A percentile compares a stretch with the other conserved stretches of the same genome.
Conservation (phyloP, 2,797 vertebrate genomes). For the Lacerta agilis region DNA sequence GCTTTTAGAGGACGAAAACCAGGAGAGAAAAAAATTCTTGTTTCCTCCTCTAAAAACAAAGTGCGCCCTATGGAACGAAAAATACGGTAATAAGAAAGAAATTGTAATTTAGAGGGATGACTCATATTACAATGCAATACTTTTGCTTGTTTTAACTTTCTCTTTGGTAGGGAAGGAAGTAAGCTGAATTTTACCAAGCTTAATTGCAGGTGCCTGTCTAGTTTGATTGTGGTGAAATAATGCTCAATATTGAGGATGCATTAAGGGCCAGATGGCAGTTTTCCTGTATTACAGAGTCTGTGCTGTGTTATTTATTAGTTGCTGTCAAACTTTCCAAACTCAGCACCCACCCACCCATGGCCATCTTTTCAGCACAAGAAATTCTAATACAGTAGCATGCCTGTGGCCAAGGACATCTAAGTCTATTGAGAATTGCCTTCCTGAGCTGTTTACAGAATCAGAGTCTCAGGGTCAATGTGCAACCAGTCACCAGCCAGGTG, state of each 20-base stretch:
- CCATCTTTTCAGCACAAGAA: not conserved
- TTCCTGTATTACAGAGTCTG: not conserved
- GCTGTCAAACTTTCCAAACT: not conserved
- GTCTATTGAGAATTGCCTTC: not conserved
- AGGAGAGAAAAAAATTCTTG: too few relatives aligned
- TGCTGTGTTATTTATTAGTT: not conserved
- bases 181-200: not conserved
- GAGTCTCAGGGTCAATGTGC: not conserved
- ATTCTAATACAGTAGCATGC: not conserved
- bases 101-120: not conserved
- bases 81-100: too few relatives aligned
- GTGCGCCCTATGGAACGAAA: too few relatives aligned
- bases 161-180: not conserved
- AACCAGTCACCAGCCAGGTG: not conserved
- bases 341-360: too few relatives aligned
- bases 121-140: not conserved
- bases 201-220: not conserved
- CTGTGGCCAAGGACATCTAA: not conserved
- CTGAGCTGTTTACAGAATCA: not conserved
- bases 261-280: not conserved
- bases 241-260: not conserved
- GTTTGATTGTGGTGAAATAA: not conserved
- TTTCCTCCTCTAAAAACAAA: too few relatives aligned
- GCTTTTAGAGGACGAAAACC: too few relatives aligned
- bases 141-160: not conserved